Percentiles rank a stretch among this genome's conserved stretches.
Evolutionary conservation across 2,797 vertebrate genomes (phyloP).

Genomic region (Emydoidea blandingii): DNA sequence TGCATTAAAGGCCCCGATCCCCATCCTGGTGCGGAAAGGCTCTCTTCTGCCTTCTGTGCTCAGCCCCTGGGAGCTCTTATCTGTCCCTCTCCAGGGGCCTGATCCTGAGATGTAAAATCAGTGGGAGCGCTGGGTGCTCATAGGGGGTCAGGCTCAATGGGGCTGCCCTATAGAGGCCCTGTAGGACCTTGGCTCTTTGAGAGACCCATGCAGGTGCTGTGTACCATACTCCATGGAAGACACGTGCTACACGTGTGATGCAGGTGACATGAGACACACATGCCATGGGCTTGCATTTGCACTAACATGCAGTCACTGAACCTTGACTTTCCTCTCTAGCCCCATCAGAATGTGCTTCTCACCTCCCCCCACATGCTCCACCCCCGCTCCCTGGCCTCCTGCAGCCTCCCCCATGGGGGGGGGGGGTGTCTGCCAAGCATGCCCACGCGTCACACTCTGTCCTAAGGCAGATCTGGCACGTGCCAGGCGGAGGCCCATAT

Average conservation of each 20-base stretch:
- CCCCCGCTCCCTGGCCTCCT: neutral
- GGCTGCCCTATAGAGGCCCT: neutral
- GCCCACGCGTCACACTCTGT: neutral
- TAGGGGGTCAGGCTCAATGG: neutral
- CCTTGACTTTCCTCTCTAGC: neutral
- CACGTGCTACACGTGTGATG: too few species aligned
- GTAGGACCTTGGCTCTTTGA: neutral
- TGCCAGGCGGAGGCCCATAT: neutral
- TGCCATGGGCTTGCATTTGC: neutral
- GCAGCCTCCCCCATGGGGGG: neutral
- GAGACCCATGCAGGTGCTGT: neutral
- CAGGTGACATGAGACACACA: neutral
- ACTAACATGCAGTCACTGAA: too few species aligned
- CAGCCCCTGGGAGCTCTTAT: neutral
- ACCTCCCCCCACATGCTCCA: neutral
- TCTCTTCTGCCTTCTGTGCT: neutral
- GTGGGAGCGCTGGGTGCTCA: neutral
- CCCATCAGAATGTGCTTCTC: neutral
- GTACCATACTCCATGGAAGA: neutral
- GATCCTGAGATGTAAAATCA: neutral
- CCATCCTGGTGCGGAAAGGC: neutral
- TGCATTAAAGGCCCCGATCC: neutral
- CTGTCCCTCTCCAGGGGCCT: neutral
- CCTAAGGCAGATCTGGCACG: neutral
- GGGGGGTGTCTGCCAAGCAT: neutral